Evolutionary conservation across 1,140 invertebrate species (phyloP).

Genomic region (Bombus superbus): DNA sequence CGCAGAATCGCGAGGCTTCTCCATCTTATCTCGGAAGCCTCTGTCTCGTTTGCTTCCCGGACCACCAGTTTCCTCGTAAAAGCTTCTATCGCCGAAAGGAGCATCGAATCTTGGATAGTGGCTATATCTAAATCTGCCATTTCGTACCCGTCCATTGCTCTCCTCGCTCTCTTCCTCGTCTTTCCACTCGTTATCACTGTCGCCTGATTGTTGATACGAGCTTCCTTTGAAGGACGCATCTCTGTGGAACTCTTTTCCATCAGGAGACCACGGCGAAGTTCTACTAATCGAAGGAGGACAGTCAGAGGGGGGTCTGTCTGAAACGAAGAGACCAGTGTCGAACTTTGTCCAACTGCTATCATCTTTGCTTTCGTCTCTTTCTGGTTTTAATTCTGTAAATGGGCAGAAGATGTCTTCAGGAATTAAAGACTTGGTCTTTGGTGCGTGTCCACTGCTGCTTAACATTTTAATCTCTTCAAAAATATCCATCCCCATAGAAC

Average conservation of each 20-base stretch:
- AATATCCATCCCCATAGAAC: slow-evolving; percentile 73
- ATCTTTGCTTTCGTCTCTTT: slow-evolving; percentile 71
- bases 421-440: slow-evolving; percentile 50
- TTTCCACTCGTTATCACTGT: slow-evolving; percentile 83
- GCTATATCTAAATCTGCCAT: slow-evolving; percentile 66
- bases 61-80: slow-evolving; percentile 69
- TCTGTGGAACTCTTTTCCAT: slow-evolving; percentile 86
- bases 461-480: slow-evolving; percentile 81
- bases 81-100: slow-evolving; percentile 71
- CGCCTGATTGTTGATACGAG: slow-evolving; percentile 74
- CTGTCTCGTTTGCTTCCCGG: slow-evolving; percentile 69
- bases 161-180: slow-evolving; percentile 80
- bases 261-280: slow-evolving; percentile 89
- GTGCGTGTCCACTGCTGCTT: slow-evolving; percentile 61
- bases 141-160: slow-evolving; percentile 75
- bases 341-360: slow-evolving; percentile 83
- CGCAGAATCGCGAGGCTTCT: slow-evolving; percentile 70
- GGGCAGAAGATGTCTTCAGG: slow-evolving; percentile 76
- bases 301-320: slow-evolving; percentile 78
- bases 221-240: slow-evolving; percentile 73
- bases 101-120: slow-evolving; percentile 68
- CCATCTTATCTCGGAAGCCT: slow-evolving; percentile 72
- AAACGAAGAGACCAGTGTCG: slow-evolving; percentile 74
- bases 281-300: slow-evolving; percentile 82
- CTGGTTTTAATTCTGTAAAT: slow-evolving; percentile 71